A percentile compares a stretch with the other conserved stretches of the same genome.
Evolutionary conservation across 2,113 vertebrate species (phyloP).

Genomic region (Calidris pugnax): DNA sequence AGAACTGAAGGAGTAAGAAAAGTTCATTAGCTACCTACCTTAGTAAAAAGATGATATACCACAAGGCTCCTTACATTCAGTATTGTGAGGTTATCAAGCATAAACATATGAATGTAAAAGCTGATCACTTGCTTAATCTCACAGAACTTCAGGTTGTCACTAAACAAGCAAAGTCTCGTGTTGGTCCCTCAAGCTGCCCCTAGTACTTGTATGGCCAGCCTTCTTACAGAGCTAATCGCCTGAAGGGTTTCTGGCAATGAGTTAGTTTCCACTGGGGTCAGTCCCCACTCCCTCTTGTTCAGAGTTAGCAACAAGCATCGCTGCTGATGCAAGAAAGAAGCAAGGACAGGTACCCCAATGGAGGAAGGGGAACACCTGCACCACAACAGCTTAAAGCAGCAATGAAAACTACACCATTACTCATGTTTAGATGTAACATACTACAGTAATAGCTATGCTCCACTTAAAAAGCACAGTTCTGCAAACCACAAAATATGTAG

Average conservation of each 20-base stretch:
- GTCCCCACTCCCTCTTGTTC: neutral
- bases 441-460: neutral
- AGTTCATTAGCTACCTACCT: neutral
- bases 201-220: neutral
- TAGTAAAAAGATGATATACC: neutral
- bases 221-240: neutral
- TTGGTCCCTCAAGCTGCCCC: neutral
- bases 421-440: neutral
- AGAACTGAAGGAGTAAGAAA: neutral
- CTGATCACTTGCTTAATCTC: neutral
- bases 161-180: neutral
- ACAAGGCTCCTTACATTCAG: too few relatives aligned
- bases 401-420: neutral
- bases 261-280: neutral
- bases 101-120: neutral
- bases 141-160: neutral
- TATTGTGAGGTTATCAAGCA: neutral
- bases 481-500: neutral
- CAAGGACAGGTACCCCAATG: neutral
- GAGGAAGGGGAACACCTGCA: accelerated
- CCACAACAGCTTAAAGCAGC: neutral
- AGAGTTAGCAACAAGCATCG: too few relatives aligned
- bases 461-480: neutral
- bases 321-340: neutral
- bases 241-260: neutral